Percentiles rank a stretch among this genome's conserved stretches.
These are phyloP conservation scores for Saturnia pavonia DNA, from an alignment of 2,888 invertebrate genomes.

Conservation along the genomic window DNA sequence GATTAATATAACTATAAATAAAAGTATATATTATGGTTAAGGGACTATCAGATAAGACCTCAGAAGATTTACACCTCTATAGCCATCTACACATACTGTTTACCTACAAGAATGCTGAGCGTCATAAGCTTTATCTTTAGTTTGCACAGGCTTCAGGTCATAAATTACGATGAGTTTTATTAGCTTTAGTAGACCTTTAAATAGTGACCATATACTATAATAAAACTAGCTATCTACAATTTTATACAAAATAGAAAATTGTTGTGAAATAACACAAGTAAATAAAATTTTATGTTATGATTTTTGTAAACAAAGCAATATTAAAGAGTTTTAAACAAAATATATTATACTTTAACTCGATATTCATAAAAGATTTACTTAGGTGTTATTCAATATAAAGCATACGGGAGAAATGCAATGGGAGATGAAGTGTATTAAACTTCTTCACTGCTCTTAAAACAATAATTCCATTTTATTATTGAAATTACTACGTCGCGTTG, in stretches of 20 bases:
- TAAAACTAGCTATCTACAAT: no score
- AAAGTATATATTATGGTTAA: conserved; percentile 18
- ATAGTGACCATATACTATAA: not conserved
- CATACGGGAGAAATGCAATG: not conserved
- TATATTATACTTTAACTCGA: not conserved
- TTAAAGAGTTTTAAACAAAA: not conserved
- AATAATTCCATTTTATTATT: conserved; percentile 1
- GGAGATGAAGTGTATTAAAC: not conserved
- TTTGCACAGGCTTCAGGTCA: conserved; percentile 20
- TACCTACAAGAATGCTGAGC: conserved; percentile 21
- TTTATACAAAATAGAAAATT: no score
- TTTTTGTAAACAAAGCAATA: not conserved
- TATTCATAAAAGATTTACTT: not conserved
- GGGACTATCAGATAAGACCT: conserved; percentile 48
- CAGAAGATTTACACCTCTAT: conserved; percentile 30
- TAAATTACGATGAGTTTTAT: conserved; percentile 13
- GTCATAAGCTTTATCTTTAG: conserved; percentile 22
- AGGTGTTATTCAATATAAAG: not conserved
- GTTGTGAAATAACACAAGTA: no score
- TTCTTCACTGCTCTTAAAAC: not conserved
- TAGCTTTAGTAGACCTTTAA: not conserved
- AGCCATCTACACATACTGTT: conserved; percentile 22
- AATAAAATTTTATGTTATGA: no score
- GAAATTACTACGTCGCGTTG: conserved; percentile 1
- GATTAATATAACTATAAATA: not conserved